These are phyloP conservation scores for Oligia strigilis DNA, from an alignment of 2,888 invertebrate species.

Conservation along the genomic window DNA sequence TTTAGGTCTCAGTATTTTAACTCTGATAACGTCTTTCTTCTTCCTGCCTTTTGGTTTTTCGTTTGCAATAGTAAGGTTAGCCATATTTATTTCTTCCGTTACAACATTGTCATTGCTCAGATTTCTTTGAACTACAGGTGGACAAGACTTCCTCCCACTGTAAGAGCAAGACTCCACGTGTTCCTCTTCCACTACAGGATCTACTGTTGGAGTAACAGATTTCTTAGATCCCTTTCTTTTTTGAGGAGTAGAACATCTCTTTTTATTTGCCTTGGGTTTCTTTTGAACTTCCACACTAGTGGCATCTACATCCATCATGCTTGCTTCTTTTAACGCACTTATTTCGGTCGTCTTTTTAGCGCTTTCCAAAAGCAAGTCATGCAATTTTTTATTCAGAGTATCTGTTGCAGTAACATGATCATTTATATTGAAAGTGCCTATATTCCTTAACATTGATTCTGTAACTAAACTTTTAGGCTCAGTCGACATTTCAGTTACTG, in stretches of 20 bases:
- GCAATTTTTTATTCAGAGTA: constrained; percentile 78
- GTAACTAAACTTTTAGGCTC: constrained; percentile 63
- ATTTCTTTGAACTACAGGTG: constrained; percentile 73
- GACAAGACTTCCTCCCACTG: constrained; percentile 79
- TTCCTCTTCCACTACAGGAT: constrained; percentile 79
- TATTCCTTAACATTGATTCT: constrained; percentile 76
- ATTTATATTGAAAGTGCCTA: constrained; percentile 73
- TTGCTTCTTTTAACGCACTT: constrained; percentile 51
- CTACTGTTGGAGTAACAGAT: constrained; percentile 67
- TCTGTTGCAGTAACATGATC: constrained; percentile 76
- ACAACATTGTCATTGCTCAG: constrained; percentile 58
- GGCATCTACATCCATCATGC: constrained; percentile 66
- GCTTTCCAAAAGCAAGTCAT: constrained; percentile 82
- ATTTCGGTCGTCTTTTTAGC: constrained; percentile 75
- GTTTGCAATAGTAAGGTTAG: constrained; percentile 42
- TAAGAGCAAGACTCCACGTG: constrained; percentile 76
- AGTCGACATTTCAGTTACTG: constrained; percentile 51
- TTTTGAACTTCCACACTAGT: constrained; percentile 48
- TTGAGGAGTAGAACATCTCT: constrained; percentile 80
- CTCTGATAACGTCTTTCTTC: constrained; percentile 85
- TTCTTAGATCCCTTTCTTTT: constrained; percentile 72
- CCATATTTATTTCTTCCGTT: constrained; percentile 56
- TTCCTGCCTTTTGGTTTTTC: constrained; percentile 69
- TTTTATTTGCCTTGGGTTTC: constrained; percentile 67
- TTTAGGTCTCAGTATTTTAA: constrained; percentile 83